phyloP scores from a whole-genome alignment of 2,888 invertebrate genomes.

The Heliconius sara region DNA sequence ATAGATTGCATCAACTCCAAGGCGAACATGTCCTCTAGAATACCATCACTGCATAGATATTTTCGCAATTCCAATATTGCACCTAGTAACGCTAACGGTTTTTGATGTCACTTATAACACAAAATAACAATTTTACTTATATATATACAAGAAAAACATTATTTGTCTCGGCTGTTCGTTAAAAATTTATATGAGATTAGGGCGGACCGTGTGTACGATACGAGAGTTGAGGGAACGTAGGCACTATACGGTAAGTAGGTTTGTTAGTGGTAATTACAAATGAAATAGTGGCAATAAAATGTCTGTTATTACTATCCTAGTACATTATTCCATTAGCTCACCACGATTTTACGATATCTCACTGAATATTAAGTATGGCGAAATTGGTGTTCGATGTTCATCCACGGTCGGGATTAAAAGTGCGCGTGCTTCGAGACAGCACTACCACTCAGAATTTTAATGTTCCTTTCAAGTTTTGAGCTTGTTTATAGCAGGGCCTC shows the following conservation, averaged over 20 bases:
- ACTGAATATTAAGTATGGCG: slow-evolving; percentile 30
- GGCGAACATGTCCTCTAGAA: slow-evolving; percentile 51
- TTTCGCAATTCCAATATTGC: slow-evolving; percentile 43
- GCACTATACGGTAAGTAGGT: slow-evolving; percentile 16
- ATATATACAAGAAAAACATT: slow-evolving; percentile 11
- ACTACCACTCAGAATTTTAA: slow-evolving; percentile 38
- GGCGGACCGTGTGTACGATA: not conserved
- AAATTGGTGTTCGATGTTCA: slow-evolving; percentile 21
- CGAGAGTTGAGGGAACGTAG: not conserved
- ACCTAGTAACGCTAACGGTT: slow-evolving; percentile 35
- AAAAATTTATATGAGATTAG: slow-evolving; percentile 25
- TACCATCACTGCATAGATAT: slow-evolving; percentile 50
- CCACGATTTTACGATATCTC: slow-evolving; percentile 28
- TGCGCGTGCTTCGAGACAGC: slow-evolving; percentile 32
- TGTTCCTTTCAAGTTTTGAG: slow-evolving; percentile 41
- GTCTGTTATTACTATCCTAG: slow-evolving; percentile 44
- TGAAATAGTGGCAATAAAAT: slow-evolving; percentile 51
- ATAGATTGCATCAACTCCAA: slow-evolving; percentile 51
- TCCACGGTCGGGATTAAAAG: slow-evolving; percentile 20
- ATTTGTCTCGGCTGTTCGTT: slow-evolving; percentile 17
- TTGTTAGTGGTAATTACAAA: slow-evolving; percentile 46
- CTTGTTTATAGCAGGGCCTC: slow-evolving; percentile 40
- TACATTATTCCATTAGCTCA: slow-evolving; percentile 38
- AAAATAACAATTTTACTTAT: not conserved
- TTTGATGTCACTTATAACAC: slow-evolving; percentile 30